Evolutionary conservation across 2,797 vertebrate species (phyloP).

Genomic region (Podargus strigoides): DNA sequence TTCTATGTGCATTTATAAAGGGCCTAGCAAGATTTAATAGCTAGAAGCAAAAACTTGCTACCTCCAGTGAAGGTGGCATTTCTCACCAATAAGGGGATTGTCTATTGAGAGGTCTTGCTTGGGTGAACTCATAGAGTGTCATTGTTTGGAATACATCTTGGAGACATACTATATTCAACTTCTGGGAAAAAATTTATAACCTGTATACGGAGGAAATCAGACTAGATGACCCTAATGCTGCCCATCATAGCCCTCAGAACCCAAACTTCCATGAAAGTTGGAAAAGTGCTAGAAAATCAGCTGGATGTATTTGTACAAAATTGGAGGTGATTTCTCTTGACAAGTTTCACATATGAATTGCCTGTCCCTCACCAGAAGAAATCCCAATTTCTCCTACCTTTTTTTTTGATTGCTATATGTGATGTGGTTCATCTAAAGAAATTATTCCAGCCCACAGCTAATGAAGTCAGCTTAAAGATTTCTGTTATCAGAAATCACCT

Average conservation of each 20-base stretch:
- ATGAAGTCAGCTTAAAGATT: background rate
- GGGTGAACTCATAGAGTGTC: background rate
- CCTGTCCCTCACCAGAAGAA: background rate
- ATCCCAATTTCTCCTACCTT: background rate
- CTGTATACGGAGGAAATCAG: background rate
- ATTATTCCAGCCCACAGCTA: background rate
- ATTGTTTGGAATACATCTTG: background rate
- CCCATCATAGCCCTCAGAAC: background rate
- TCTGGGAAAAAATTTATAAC: background rate
- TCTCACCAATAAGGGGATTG: background rate
- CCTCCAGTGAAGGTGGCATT: background rate
- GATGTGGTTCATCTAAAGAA: background rate
- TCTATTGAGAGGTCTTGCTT: background rate
- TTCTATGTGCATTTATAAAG: background rate
- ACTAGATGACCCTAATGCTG: background rate
- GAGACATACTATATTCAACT: background rate
- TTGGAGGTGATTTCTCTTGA: background rate
- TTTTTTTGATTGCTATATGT: background rate
- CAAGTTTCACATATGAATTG: background rate
- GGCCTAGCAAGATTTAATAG: background rate
- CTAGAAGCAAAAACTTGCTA: background rate
- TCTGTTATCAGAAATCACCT: background rate
- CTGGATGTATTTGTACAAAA: background rate
- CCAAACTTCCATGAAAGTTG: background rate
- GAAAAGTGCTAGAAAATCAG: background rate